phyloP scores from a whole-genome alignment of 2,888 invertebrate genomes.

The Drosophila pseudotakahashii region DNA sequence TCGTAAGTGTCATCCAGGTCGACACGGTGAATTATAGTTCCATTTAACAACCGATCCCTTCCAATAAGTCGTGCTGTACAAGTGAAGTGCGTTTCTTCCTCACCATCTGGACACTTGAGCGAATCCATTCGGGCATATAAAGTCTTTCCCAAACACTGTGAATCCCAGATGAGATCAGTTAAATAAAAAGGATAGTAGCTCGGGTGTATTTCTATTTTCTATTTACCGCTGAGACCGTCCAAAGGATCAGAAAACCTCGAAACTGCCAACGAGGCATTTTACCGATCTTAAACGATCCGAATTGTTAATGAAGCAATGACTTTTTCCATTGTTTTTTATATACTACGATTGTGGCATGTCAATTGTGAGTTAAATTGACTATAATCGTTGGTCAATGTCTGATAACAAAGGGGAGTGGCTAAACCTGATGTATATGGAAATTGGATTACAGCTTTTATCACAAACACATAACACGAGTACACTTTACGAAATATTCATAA shows the following conservation, averaged over 20 bases:
- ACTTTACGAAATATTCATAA: too few relatives aligned
- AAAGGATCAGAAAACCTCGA: not conserved
- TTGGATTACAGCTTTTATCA: not conserved
- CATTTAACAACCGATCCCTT: constrained; percentile 1
- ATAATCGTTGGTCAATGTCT: not conserved
- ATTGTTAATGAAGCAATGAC: not conserved
- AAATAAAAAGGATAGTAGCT: too few relatives aligned
- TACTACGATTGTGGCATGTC: not conserved
- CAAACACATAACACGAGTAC: not conserved
- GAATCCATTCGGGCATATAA: not conserved
- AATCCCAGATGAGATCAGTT: not conserved
- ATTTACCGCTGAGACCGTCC: not conserved
- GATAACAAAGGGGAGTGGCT: constrained; percentile 1
- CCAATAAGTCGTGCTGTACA: not conserved
- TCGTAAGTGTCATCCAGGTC: not conserved
- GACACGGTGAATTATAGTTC: not conserved
- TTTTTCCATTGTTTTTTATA: not conserved
- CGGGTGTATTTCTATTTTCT: not conserved
- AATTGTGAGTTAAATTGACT: not conserved
- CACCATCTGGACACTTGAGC: not conserved
- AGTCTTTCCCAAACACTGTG: not conserved
- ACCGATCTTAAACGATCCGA: not conserved
- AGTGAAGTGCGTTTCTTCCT: not conserved
- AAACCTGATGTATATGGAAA: not conserved
- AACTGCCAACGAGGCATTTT: not conserved